Evolutionary conservation across 2,888 invertebrate genomes (phyloP).

Genomic region (Strigamia transsilvanica): DNA sequence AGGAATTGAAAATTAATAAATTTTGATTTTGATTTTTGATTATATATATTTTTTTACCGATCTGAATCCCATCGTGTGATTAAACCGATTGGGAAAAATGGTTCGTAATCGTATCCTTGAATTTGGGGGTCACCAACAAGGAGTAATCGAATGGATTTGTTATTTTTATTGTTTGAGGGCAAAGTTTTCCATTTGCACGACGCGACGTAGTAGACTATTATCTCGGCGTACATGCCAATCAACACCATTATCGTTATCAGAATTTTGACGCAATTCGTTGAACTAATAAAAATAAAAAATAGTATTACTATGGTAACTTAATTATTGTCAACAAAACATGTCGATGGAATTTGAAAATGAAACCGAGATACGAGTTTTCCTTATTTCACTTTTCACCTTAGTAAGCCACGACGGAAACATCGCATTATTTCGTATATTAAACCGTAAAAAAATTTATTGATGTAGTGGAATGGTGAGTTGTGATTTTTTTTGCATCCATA

Average conservation of each 20-base stretch:
- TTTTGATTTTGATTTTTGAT: too few species aligned
- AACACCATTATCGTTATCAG: not conserved
- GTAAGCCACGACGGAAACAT: not conserved
- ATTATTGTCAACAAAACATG: not conserved
- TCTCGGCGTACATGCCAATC: not conserved
- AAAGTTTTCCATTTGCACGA: slow-evolving; percentile 11
- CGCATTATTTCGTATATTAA: not conserved
- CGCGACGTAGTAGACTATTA: not conserved
- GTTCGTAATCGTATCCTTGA: not conserved
- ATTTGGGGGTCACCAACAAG: slow-evolving; percentile 68
- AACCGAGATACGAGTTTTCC: not conserved
- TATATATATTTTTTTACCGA: not conserved
- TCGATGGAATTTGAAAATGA: not conserved
- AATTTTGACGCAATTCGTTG: not conserved
- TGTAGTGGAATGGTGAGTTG: too few species aligned
- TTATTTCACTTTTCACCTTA: not conserved
- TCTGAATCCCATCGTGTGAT: not conserved
- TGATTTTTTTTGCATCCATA: too few species aligned
- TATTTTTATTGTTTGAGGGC: not conserved
- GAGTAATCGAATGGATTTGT: slow-evolving; percentile 67
- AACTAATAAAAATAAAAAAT: not conserved
- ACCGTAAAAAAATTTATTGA: too few species aligned
- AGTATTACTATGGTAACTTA: too few species aligned
- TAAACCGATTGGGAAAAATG: not conserved
- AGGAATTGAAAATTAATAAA: too few species aligned